Evolutionary conservation across 1,140 invertebrate species (phyloP).

Genomic region (Drosophila athabasca): DNA sequence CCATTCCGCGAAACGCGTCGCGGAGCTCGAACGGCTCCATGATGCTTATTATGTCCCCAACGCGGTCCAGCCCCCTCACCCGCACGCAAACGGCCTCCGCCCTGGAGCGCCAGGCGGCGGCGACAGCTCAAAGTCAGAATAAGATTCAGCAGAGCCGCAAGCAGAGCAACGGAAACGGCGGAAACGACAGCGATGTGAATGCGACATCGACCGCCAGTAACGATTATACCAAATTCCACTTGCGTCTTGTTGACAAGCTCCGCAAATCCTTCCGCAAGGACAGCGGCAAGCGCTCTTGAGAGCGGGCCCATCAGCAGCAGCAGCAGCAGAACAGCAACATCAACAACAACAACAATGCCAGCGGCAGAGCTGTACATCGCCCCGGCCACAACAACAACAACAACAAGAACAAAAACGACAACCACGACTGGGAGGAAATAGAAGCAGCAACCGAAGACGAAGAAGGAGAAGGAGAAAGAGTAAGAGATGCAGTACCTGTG

Average conservation of each 20-base stretch:
- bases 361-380: slow-evolving; percentile 6
- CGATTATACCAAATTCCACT: slow-evolving; percentile 93
- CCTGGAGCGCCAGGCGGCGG: slow-evolving; percentile 83
- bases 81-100: slow-evolving; percentile 66
- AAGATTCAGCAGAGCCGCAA: slow-evolving; percentile 84
- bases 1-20: slow-evolving; percentile 86
- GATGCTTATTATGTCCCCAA: slow-evolving; percentile 87
- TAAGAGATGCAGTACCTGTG: neutral
- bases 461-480: neutral
- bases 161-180: slow-evolving; percentile 10
- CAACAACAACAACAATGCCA: slow-evolving; percentile 28
- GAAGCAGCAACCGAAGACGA: slow-evolving; percentile 1
- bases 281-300: slow-evolving; percentile 84
- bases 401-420: slow-evolving; percentile 12
- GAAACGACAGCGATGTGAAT: neutral
- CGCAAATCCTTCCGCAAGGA: slow-evolving; percentile 90
- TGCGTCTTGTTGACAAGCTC: slow-evolving; percentile 92
- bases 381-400: slow-evolving; percentile 36
- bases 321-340: slow-evolving; percentile 30
- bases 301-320: slow-evolving; percentile 30
- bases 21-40: slow-evolving; percentile 86
- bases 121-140: slow-evolving; percentile 85
- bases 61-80: slow-evolving; percentile 83
- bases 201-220: slow-evolving; percentile 64
- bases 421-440: slow-evolving; percentile 9